phyloP scores from a whole-genome alignment of 2,113 vertebrate genomes.

The Bombycilla garrulus region DNA sequence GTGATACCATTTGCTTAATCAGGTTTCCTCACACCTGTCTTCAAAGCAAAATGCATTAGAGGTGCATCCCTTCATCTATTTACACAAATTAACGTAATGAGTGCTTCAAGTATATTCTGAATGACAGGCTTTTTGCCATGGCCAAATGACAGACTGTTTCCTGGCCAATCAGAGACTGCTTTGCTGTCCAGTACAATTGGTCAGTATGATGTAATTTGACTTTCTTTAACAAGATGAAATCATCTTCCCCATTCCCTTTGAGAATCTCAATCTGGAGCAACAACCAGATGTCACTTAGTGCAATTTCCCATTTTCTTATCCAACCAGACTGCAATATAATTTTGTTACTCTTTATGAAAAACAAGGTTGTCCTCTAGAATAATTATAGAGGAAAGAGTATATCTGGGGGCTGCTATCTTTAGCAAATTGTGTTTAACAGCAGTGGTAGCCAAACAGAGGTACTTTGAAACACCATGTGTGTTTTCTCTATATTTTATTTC shows the following conservation, averaged over 20 bases:
- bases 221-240: slow-evolving; percentile 10
- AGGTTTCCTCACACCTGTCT: slow-evolving; percentile 54
- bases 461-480: background rate
- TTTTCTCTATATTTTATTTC: background rate
- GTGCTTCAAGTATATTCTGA: background rate
- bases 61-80: slow-evolving; percentile 14
- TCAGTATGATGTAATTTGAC: background rate
- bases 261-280: slow-evolving; percentile 12
- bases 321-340: background rate
- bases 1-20: background rate
- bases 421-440: background rate
- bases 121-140: background rate
- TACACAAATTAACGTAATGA: slow-evolving; percentile 37
- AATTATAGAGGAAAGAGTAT: background rate
- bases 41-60: slow-evolving; percentile 13
- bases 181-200: background rate
- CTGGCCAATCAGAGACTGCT: background rate
- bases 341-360: slow-evolving; percentile 6
- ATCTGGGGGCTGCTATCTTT: background rate
- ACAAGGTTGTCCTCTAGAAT: background rate
- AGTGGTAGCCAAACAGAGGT: background rate
- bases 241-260: background rate
- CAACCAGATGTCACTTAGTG: background rate
- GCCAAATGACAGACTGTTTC: background rate
- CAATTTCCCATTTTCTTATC: background rate